Evolutionary conservation across 1,140 invertebrate genomes (phyloP), one percentile per base, ranked within the genome.

Genomic region (Zophobas morio): DNA sequence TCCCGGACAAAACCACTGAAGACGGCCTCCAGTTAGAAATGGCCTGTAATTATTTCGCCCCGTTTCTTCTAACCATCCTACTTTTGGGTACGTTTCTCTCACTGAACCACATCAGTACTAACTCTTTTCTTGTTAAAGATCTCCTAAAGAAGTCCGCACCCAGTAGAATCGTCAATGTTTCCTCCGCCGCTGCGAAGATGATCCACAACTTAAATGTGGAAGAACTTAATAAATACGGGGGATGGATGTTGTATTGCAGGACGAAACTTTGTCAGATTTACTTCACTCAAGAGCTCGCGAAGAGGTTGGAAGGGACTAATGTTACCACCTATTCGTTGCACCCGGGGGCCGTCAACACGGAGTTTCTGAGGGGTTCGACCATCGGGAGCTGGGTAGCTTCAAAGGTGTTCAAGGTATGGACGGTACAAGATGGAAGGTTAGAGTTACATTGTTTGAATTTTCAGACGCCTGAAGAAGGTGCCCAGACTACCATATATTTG

Each of bases 241-340:
- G 39, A 2, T 36, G 46, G 32, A 37, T 8, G 34, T 78, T 56
- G 36, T 95, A 94, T 82, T 82, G 85, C 1, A 91, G 92, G 81
- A 93, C 92, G 74, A 95, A 95, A 87, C 81, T 94, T 53, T 92
- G 92, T 2, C 90, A 93, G 73, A 84, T 92, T 34, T 85, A 94
- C 1, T 94, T 94, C 79, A 90, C 89, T 0, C 88, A 86, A n/a
- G 91, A 94, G 85, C 86, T 95, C 35, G 86, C 88, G 36, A 85
- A 85, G 60, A 85, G 87, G 76, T 81, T 94, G 33, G 84, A 90
- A 88, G 89, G 89, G 87, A 88, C 75, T 34, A 79, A 76, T 34
- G 80, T 85, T 0, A 81, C 57, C 6, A 80, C 81, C 0, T 84
- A 85, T 80, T 82, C 81, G 5, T 76, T 84, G 6, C 84, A 85